Evolutionary conservation across 2,888 invertebrate species (phyloP).

Genomic region (Pristionchus maxplancki): DNA sequence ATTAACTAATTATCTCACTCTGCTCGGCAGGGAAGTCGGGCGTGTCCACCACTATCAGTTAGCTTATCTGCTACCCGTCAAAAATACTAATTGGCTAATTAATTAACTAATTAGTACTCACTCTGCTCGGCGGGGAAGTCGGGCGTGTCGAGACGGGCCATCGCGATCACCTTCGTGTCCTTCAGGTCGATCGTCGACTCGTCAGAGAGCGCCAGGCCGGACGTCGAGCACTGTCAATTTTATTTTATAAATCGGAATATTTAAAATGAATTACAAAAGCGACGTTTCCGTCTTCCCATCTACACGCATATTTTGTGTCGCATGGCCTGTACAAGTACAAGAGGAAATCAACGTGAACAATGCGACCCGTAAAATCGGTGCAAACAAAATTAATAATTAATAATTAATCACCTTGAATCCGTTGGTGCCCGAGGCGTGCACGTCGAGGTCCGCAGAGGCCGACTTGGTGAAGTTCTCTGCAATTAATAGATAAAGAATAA

Average conservation of each 20-base stretch:
- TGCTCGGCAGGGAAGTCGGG: no score
- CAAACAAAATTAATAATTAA: not conserved
- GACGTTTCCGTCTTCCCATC: no score
- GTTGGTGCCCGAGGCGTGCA: constrained; percentile 40
- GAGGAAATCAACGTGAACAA: no score
- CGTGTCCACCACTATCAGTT: no score
- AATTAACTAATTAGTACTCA: no score
- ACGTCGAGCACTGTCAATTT: constrained; percentile 66
- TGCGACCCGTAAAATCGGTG: no score
- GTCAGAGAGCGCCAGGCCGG: constrained; percentile 64
- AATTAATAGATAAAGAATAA: not conserved
- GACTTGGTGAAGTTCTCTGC: constrained; percentile 51
- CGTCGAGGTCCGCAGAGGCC: not conserved
- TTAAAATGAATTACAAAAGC: not conserved
- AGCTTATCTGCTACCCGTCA: no score
- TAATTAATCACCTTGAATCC: constrained; percentile 45
- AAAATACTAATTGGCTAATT: no score
- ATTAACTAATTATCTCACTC: no score
- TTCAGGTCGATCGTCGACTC: constrained; percentile 68
- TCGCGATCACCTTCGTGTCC: constrained; percentile 66
- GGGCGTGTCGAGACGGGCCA: constrained; percentile 59
- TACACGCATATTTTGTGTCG: not conserved
- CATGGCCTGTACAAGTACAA: no score
- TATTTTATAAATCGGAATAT: not conserved
- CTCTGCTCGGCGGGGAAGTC: constrained; percentile 65